Evolutionary conservation across 2,797 vertebrate species (phyloP), one percentile per base, ranked within the genome.

Genomic region (Brachymystax lenok): DNA sequence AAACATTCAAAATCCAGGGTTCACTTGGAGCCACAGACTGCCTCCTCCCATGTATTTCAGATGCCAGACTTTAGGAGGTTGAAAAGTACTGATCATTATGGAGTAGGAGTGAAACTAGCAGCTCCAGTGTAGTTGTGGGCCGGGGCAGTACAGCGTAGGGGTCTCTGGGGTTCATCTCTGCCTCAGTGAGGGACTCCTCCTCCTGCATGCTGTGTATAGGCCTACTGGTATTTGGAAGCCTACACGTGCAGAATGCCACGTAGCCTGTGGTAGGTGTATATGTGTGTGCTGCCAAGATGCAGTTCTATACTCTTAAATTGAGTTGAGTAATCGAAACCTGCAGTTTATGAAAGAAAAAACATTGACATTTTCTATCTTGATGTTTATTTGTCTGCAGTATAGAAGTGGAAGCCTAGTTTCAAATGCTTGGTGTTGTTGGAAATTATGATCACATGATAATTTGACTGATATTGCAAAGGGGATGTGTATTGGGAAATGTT

Each of bases 241-340:
- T 75, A 87, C 79, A 86, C 86, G 83, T 90, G 91, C 88, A 80
- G 84, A 92, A 77, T 93, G 94, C 94, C 94, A 95, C 94, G 94
- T 95, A 93, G 93, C 87, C 93, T 21, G 40, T 63, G 27, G 74
- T 67, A 35, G 30, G 21, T 70, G 46, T 63, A 73, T 61, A 66
- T 59, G 74, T 67, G 68, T 69, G 74, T 56, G 64, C 33, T 46
- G 68, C 56, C 30, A 28, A 74, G 77, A 81, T 86, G 82, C 69
- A 76, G 76, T 90, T 51, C 72, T 61, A 81, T 74, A 74, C 66
- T 83, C 77, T 88, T 33, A 17, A 19, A 24, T 33, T 75, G 17
- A 33, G 28, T 33, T 75, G 80, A 87, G 89, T 88, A 92, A 93
- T 92, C 90, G 92, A 92, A 94, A 93, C 87, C 88, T 85, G 86